Percentiles rank a stretch among this genome's conserved stretches.
Evolutionary conservation across 2,113 vertebrate species (phyloP).

Genomic region (Cynoglossus semilaevis): DNA sequence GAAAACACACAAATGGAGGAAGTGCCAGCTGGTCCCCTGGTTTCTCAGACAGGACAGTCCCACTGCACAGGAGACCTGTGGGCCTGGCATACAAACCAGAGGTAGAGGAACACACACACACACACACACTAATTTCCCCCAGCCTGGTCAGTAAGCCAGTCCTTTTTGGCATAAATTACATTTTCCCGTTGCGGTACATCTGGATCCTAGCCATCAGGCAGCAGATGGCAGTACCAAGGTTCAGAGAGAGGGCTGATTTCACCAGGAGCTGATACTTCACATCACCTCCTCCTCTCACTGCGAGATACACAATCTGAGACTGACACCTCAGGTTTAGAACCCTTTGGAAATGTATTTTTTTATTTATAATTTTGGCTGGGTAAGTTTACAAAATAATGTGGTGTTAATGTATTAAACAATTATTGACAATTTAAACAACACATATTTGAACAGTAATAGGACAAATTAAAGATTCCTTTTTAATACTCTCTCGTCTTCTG

Average conservation of each 20-base stretch:
- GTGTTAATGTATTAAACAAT: too few relatives aligned
- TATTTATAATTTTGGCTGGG: not conserved
- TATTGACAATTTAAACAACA: too few relatives aligned
- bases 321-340: constrained; percentile 16
- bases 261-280: constrained; percentile 8
- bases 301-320: not conserved
- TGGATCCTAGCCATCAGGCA: constrained; percentile 26
- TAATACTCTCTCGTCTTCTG: too few relatives aligned
- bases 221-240: constrained; percentile 32
- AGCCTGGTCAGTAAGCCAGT: constrained; percentile 4
- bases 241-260: constrained; percentile 39
- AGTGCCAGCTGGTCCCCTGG: constrained; percentile 95
- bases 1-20: constrained; percentile 97
- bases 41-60: constrained; percentile 83
- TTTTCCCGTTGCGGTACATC: constrained; percentile 16
- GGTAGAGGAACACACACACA: constrained; percentile 68
- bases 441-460: too few relatives aligned
- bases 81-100: constrained; percentile 92
- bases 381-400: too few relatives aligned
- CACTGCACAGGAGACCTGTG: constrained; percentile 90
- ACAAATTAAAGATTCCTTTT: too few relatives aligned
- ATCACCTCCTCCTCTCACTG: constrained; percentile 17
- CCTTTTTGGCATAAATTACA: constrained; percentile 18
- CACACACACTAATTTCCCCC: not conserved
- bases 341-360: constrained; percentile 7